Conservation (phyloP, 2,797 vertebrate genomes). For the Triplophysa yarkandensis region DNA sequence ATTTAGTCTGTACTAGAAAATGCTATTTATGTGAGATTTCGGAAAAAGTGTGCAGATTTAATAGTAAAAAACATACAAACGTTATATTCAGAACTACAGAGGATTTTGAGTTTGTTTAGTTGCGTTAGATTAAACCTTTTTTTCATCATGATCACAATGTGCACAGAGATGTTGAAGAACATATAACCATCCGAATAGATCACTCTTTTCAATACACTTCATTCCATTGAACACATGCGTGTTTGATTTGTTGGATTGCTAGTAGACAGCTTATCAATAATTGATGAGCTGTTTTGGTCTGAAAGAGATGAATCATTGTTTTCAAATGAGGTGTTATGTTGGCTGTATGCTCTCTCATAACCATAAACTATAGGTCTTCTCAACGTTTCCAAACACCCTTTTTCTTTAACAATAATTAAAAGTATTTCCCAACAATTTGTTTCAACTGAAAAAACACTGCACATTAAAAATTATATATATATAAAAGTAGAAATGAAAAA, state of each 20-base stretch:
- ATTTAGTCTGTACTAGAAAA: neutral
- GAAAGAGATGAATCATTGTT: slow-evolving; percentile 57
- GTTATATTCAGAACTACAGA: slow-evolving; percentile 18
- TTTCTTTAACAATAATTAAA: neutral
- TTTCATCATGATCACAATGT: slow-evolving; percentile 6
- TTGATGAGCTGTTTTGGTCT: slow-evolving; percentile 65
- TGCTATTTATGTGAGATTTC: neutral
- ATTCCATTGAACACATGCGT: slow-evolving; percentile 16
- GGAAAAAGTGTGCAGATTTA: neutral
- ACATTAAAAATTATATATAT: neutral
- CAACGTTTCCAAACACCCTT: slow-evolving; percentile 1
- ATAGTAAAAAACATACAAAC: neutral
- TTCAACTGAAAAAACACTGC: neutral
- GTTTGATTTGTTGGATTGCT: slow-evolving; percentile 14
- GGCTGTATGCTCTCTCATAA: slow-evolving; percentile 22
- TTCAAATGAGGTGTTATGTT: slow-evolving; percentile 19
- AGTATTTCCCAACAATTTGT: neutral
- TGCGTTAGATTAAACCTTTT: slow-evolving; percentile 2
- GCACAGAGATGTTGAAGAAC: neutral
- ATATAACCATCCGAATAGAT: neutral
- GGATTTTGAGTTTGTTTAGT: slow-evolving; percentile 11
- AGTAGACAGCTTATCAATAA: slow-evolving; percentile 67
- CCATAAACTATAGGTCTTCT: slow-evolving; percentile 26
- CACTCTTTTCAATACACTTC: slow-evolving; percentile 17
- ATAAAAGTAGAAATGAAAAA: neutral